phyloP scores from a whole-genome alignment of 2,888 invertebrate genomes.

The Flexamia atlantica region DNA sequence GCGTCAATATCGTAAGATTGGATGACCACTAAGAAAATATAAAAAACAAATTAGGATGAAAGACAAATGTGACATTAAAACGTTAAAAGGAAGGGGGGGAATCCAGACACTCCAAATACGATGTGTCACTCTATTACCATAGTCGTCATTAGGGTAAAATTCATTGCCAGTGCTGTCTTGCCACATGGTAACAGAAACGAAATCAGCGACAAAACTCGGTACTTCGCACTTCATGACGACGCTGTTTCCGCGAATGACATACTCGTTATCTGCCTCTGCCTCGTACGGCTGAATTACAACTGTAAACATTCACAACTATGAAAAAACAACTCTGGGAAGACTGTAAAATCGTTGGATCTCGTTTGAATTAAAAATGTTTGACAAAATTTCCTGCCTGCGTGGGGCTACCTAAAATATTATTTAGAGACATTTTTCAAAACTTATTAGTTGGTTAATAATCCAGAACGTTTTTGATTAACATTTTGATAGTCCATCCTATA shows the following conservation, averaged over 20 bases:
- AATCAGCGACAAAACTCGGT: constrained; percentile 96
- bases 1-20: constrained; percentile 91
- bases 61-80: neutral
- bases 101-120: neutral
- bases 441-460: too few relatives aligned
- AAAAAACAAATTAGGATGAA: neutral
- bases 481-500: too few relatives aligned
- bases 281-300: constrained; percentile 91
- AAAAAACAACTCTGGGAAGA: too few relatives aligned
- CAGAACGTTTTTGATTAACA: too few relatives aligned
- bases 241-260: constrained; percentile 93
- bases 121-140: constrained; percentile 46
- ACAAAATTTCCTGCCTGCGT: too few relatives aligned
- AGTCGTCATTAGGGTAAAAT: constrained; percentile 60
- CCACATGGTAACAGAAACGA: constrained; percentile 92
- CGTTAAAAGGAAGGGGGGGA: neutral
- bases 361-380: too few relatives aligned
- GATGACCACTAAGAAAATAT: constrained; percentile 81
- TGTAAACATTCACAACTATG: too few relatives aligned
- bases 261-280: constrained; percentile 92
- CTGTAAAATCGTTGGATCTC: too few relatives aligned
- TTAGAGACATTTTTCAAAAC: too few relatives aligned
- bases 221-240: constrained; percentile 94
- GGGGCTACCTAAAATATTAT: too few relatives aligned
- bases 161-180: constrained; percentile 86